Evolutionary conservation across 2,113 vertebrate genomes (phyloP), one percentile per base, ranked within the genome.

Genomic region (Speoplatyrhinus poulsoni): DNA sequence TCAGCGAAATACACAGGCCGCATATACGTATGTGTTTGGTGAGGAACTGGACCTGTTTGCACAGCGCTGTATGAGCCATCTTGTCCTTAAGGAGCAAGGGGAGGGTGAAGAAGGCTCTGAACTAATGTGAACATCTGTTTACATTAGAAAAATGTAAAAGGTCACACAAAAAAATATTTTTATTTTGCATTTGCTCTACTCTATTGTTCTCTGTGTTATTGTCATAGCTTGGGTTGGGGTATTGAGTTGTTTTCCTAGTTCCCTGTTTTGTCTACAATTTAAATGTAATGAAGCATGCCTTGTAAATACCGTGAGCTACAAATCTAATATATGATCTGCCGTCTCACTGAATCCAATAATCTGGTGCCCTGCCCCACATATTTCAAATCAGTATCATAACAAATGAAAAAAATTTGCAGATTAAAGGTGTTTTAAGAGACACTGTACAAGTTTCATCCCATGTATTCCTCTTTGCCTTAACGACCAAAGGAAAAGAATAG

Each of bases 391-490:
- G 16, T 49, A 59, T 62, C 16, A 65, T 67, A 52, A 55, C 67
- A 55, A 68, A 26, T 26, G 26, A 26, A 26, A 26, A 69, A 49
- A 49, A 60, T 3, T 64, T 62, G 62, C 61, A 69, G 49, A 12
- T 50, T 16, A 36, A 46, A 61, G 1, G 56, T 53, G 48, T 67
- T 47, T 80, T 54, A 69, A 36, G 52, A 46, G 26, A 62, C 12
- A 32, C 33, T 1, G 4, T 59, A 13, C 12, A 12, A 33, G 10
- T 72, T 58, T 66, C 72, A 47, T 13, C 79, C 67, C 53, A 19
- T 62, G 61, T 66, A 68, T 76, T 64, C 76, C 69, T 85, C 79
- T 88, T 85, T 85, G 85, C 87, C 87, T 88, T 87, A 16, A 5
- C 16, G 15, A 56, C 54, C 53, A 55, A 55, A 55, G n/a, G 26